phyloP scores from a whole-genome alignment of 1,140 invertebrate genomes.

The Cataglyphis hispanica region DNA sequence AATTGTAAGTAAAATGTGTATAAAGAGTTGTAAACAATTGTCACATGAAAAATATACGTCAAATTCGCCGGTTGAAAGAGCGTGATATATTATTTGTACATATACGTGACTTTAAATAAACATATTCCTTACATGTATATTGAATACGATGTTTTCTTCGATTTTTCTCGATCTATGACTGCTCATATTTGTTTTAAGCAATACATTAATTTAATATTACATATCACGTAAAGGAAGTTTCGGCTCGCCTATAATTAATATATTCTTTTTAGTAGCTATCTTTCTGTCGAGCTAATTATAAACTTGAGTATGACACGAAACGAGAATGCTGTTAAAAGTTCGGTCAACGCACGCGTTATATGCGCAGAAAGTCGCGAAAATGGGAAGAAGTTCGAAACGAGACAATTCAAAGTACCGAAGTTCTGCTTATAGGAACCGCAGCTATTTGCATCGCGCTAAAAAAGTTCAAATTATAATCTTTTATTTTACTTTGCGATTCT shows the following conservation, averaged over 20 bases:
- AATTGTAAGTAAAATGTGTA: background rate
- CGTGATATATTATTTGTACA: background rate
- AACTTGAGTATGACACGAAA: conserved; percentile 54
- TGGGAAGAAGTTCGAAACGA: conserved; percentile 48
- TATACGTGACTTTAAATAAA: background rate
- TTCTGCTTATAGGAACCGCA: conserved; percentile 40
- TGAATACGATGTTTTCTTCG: background rate
- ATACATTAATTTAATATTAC: conserved; percentile 1
- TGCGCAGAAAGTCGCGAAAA: conserved; percentile 44
- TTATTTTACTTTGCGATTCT: background rate
- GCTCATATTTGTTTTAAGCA: conserved; percentile 5
- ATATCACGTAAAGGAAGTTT: conserved; percentile 42
- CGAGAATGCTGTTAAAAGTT: conserved; percentile 67
- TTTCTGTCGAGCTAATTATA: conserved; percentile 71
- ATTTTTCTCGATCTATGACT: background rate
- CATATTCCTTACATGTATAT: background rate
- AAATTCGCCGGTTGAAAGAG: no score
- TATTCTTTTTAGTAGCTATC: conserved; percentile 14
- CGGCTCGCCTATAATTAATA: conserved; percentile 66
- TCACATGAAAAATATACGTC: no score
- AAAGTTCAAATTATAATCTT: conserved; percentile 5
- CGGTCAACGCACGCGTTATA: conserved; percentile 34
- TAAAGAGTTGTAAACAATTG: background rate
- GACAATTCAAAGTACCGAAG: conserved; percentile 40
- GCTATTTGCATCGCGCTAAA: conserved; percentile 33